phyloP scores from a whole-genome alignment of 2,888 invertebrate genomes.

The Trilocha varians region DNA sequence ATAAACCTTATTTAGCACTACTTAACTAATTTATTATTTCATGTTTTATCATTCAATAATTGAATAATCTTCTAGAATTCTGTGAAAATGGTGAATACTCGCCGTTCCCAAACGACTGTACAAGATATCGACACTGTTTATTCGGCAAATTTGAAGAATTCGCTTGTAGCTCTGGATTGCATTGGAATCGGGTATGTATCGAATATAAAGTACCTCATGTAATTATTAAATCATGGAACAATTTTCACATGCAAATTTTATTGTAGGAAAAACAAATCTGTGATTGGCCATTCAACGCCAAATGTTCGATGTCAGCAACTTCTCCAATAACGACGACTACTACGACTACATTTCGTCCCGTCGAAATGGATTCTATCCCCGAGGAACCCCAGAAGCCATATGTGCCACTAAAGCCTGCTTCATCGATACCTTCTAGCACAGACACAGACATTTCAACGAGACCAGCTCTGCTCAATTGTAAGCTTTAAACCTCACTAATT shows the following conservation, averaged over 20 bases:
- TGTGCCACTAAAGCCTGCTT: slow-evolving; percentile 14
- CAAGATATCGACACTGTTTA: slow-evolving; percentile 82
- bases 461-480: slow-evolving; percentile 49
- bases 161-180: slow-evolving; percentile 80
- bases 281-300: slow-evolving; percentile 80
- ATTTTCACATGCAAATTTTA: background rate
- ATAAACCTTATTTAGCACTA: too few relatives aligned
- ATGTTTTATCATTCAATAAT: too few relatives aligned
- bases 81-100: slow-evolving; percentile 78
- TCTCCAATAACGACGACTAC: slow-evolving; percentile 29
- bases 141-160: slow-evolving; percentile 84
- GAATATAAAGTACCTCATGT: too few relatives aligned
- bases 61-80: slow-evolving; percentile 39
- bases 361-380: slow-evolving; percentile 18
- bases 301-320: slow-evolving; percentile 60
- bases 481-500: slow-evolving; percentile 14
- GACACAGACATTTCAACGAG: slow-evolving; percentile 30
- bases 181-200: slow-evolving; percentile 79
- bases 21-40: too few relatives aligned
- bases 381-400: slow-evolving; percentile 12
- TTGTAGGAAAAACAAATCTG: slow-evolving; percentile 75
- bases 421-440: slow-evolving; percentile 48
- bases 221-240: too few relatives aligned
- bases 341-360: slow-evolving; percentile 27
- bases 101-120: slow-evolving; percentile 79